Conservation (phyloP, 1,140 invertebrate genomes). For the Linepithema humile region DNA sequence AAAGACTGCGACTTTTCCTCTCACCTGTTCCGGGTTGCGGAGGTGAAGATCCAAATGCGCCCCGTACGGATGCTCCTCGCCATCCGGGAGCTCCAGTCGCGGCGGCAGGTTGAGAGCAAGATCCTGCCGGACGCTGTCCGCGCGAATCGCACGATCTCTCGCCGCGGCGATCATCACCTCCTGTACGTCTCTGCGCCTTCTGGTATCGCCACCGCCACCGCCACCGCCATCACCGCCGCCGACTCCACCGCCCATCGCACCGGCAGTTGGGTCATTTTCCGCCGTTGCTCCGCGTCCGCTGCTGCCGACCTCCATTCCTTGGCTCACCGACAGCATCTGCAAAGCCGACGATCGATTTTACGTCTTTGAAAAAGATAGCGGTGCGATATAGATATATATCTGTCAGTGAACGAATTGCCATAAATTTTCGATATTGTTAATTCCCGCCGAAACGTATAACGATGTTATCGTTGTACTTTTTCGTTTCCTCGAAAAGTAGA, state of each 20-base stretch:
- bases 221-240: conserved; percentile 81
- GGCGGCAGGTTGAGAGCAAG: conserved; percentile 88
- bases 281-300: conserved; percentile 85
- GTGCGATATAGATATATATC: background rate
- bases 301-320: conserved; percentile 85
- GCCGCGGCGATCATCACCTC: conserved; percentile 83
- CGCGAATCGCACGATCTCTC: conserved; percentile 85
- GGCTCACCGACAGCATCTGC: conserved; percentile 88
- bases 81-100: conserved; percentile 88
- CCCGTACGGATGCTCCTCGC: conserved; percentile 88
- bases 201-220: conserved; percentile 79
- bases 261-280: conserved; percentile 73
- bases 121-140: conserved; percentile 87
- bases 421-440: background rate
- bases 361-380: background rate
- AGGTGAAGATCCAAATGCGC: conserved; percentile 87
- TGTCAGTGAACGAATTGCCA: background rate
- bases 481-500: no score
- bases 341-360: conserved; percentile 35
- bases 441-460: background rate
- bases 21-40: conserved; percentile 87
- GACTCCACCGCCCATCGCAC: conserved; percentile 77
- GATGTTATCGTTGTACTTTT: background rate
- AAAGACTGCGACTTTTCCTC: background rate
- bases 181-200: conserved; percentile 74